Evolutionary conservation across 2,888 invertebrate species (phyloP).

Genomic region (Idaea aversata): DNA sequence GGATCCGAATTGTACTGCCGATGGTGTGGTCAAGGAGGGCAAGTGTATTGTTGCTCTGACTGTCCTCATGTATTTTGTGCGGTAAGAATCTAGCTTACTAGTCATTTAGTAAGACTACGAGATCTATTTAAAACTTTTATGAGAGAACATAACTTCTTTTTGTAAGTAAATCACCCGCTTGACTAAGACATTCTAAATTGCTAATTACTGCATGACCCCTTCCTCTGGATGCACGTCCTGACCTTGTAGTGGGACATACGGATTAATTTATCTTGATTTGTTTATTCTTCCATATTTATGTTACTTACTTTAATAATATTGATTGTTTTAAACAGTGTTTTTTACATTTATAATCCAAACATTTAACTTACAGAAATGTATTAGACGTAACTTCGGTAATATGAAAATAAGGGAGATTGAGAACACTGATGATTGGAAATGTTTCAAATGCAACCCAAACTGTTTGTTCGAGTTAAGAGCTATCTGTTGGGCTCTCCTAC

Average conservation of each 20-base stretch:
- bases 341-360: neutral
- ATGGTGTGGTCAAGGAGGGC: conserved; percentile 91
- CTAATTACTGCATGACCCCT: no score
- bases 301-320: conserved; percentile 3
- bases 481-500: conserved; percentile 85
- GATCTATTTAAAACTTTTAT: no score
- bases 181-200: no score
- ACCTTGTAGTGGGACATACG: no score
- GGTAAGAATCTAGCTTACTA: conserved; percentile 48
- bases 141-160: no score
- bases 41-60: conserved; percentile 88
- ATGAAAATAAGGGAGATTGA: conserved; percentile 85
- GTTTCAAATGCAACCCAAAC: conserved; percentile 86
- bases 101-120: no score
- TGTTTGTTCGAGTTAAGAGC: conserved; percentile 84
- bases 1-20: conserved; percentile 90
- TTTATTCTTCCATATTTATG: no score
- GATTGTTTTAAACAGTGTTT: conserved; percentile 27
- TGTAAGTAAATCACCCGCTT: no score
- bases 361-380: conserved; percentile 81
- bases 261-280: no score
- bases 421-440: conserved; percentile 89
- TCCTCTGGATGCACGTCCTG: no score
- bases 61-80: conserved; percentile 88
- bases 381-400: conserved; percentile 85